Conservation (phyloP, 2,797 vertebrate species). For the Eleutherodactylus coqui region DNA sequence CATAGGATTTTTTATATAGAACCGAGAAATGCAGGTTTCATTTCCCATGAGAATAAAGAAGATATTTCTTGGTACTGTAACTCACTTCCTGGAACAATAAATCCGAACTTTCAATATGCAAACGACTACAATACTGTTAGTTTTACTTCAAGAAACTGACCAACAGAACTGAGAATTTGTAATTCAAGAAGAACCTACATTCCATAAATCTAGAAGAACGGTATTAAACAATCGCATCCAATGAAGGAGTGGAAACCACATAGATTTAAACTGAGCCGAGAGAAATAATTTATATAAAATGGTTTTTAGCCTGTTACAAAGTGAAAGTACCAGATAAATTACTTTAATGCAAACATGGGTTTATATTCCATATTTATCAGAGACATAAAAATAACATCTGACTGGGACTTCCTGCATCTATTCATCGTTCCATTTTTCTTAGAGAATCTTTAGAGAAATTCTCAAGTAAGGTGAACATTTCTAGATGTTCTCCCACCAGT, state of each 20-base stretch:
- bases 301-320: neutral
- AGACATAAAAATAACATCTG: too few relatives aligned
- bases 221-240: neutral
- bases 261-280: neutral
- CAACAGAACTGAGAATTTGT: neutral
- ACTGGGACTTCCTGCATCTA: neutral
- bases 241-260: neutral
- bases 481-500: neutral
- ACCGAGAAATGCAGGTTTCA: conserved; percentile 33
- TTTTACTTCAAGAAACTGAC: neutral
- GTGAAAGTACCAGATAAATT: too few relatives aligned
- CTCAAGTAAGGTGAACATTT: neutral
- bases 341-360: neutral
- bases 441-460: neutral
- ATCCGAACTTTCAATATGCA: conserved; percentile 37
- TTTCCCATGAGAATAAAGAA: conserved; percentile 45
- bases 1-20: conserved; percentile 37
- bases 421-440: neutral
- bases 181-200: neutral
- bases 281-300: neutral
- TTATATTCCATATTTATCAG: neutral
- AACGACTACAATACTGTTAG: conserved; percentile 24
- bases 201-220: neutral
- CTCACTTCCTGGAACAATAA: conserved; percentile 35
- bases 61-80: conserved; percentile 37